Conservation (phyloP, 2,113 vertebrate species). For the Sceloporus tristichus region DNA sequence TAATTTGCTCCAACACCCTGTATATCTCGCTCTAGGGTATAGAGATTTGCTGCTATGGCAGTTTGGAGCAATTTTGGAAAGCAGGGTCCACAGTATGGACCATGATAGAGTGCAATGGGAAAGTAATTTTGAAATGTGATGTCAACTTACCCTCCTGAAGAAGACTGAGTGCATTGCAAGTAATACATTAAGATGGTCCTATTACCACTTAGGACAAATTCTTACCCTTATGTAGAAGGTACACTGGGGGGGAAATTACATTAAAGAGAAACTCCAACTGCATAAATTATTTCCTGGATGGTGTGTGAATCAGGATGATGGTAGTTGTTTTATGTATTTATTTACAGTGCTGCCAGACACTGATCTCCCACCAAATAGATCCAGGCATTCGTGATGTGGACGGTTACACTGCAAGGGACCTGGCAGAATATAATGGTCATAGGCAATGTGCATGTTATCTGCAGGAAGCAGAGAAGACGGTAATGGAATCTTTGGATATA, state of each 20-base stretch:
- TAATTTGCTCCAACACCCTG: not conserved
- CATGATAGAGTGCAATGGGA: not conserved
- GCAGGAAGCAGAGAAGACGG: conserved; percentile 72
- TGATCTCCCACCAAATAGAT: conserved; percentile 78
- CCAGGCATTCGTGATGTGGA: conserved; percentile 80
- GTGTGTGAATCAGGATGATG: not conserved
- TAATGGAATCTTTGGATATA: conserved; percentile 66
- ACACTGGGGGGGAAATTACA: too few species aligned
- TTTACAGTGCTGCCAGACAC: conserved; percentile 83
- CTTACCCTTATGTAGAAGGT: not conserved
- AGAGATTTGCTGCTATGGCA: not conserved
- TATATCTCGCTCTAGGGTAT: not conserved
- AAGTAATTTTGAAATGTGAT: not conserved
- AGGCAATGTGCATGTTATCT: conserved; percentile 82
- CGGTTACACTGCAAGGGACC: conserved; percentile 81
- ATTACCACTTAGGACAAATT: not conserved
- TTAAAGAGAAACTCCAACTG: not conserved
- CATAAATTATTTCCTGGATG: not conserved
- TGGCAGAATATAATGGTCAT: conserved; percentile 87
- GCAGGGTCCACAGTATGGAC: not conserved
- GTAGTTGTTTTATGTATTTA: not conserved
- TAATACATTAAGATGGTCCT: too few species aligned
- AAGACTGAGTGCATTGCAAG: too few species aligned
- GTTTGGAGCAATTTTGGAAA: not conserved
- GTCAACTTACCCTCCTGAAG: not conserved